A percentile compares a stretch with the other conserved stretches of the same genome.
Evolutionary conservation across 2,797 vertebrate species (phyloP).

Genomic region (Pteronotus mesoamericanus): DNA sequence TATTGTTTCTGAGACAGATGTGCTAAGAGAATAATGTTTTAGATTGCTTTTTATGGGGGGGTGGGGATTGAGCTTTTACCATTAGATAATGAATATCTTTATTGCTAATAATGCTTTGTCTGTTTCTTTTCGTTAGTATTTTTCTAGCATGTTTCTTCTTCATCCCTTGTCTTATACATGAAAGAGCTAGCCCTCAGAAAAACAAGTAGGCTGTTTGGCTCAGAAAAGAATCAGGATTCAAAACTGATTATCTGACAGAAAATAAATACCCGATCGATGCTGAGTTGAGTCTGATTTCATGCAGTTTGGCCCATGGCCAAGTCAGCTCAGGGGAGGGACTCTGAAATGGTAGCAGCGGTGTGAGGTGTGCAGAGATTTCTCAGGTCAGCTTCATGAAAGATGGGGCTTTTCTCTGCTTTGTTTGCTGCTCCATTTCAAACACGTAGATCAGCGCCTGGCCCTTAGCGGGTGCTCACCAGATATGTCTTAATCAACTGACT

Average conservation of each 20-base stretch:
- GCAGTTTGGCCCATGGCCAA: not conserved
- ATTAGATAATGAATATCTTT: not conserved
- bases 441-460: not conserved
- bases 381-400: not conserved
- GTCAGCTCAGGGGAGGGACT: not conserved
- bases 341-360: not conserved
- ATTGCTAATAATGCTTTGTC: not conserved
- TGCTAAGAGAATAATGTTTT: not conserved
- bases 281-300: not conserved
- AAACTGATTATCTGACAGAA: not conserved
- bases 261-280: not conserved
- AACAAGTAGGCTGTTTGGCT: not conserved
- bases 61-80: not conserved
- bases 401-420: fast-evolving
- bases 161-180: not conserved
- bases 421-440: not conserved
- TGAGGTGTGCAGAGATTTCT: not conserved
- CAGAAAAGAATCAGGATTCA: not conserved
- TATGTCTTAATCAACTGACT: not conserved
- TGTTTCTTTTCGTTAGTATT: not conserved
- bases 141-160: not conserved
- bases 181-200: not conserved
- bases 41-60: not conserved
- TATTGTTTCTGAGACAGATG: not conserved
- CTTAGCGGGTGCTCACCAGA: not conserved